phyloP scores from a whole-genome alignment of 2,113 vertebrate species.

The Callipepla squamata region DNA sequence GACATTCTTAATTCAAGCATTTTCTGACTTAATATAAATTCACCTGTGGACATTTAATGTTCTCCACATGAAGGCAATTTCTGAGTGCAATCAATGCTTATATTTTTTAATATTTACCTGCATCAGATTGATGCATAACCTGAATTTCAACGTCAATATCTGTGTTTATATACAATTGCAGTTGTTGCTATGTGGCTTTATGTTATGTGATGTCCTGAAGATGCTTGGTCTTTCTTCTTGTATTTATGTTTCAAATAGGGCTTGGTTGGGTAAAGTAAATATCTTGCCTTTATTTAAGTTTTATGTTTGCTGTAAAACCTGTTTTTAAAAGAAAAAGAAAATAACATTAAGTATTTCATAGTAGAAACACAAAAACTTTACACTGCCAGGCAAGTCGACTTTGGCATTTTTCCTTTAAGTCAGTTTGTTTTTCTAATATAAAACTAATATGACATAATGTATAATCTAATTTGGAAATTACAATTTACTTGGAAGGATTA shows the following conservation, averaged over 20 bases:
- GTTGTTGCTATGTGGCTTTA: neutral
- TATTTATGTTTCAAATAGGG: conserved; percentile 8
- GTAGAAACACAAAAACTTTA: conserved; percentile 66
- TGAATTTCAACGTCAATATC: neutral
- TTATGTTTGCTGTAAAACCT: conserved; percentile 68
- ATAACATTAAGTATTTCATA: conserved; percentile 56
- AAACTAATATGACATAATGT: conserved; percentile 84
- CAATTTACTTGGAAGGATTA: conserved; percentile 82
- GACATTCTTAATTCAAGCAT: neutral
- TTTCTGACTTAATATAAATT: neutral
- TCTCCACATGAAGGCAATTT: neutral
- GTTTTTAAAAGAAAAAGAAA: neutral
- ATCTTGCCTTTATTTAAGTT: conserved; percentile 60
- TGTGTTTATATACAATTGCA: conserved; percentile 38
- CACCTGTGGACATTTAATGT: neutral
- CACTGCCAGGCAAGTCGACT: conserved; percentile 59
- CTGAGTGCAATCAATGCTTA: neutral
- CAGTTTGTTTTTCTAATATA: conserved; percentile 82
- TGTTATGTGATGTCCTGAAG: conserved; percentile 36
- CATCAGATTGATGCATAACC: neutral
- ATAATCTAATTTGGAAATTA: conserved; percentile 83
- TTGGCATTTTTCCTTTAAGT: conserved; percentile 77
- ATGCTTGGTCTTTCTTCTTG: neutral
- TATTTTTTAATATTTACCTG: neutral
- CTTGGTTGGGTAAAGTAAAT: conserved; percentile 55